phyloP scores from a whole-genome alignment of 2,888 invertebrate genomes.

The Zhengitettix transpicula region DNA sequence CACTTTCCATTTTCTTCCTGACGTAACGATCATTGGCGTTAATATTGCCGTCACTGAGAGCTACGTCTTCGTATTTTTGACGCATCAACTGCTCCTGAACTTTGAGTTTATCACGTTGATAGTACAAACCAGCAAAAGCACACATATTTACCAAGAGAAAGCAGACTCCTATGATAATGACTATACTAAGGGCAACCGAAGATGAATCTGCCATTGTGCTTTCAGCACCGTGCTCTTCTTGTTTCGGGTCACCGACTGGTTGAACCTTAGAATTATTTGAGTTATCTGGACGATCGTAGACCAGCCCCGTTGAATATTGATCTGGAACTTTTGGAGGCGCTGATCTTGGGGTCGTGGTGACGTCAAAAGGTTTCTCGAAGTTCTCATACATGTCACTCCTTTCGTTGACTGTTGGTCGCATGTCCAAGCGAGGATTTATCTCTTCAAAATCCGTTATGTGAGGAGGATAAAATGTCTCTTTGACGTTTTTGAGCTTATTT shows the following conservation, averaged over 20 bases:
- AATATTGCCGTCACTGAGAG: neutral
- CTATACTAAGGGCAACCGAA: slow-evolving; percentile 23
- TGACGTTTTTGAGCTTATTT: slow-evolving; percentile 40
- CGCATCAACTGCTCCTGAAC: slow-evolving; percentile 31
- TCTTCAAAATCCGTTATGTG: too few species aligned
- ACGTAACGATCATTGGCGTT: slow-evolving; percentile 8
- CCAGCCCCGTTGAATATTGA: too few species aligned
- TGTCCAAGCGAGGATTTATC: too few species aligned
- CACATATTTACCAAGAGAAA: slow-evolving; percentile 57
- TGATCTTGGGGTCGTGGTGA: neutral
- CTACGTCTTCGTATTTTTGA: slow-evolving; percentile 21
- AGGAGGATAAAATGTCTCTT: neutral
- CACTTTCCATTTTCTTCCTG: neutral
- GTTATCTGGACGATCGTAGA: too few species aligned
- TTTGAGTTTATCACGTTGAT: slow-evolving; percentile 42
- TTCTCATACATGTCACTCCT: neutral
- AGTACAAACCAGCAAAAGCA: slow-evolving; percentile 49
- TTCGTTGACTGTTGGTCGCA: too few species aligned
- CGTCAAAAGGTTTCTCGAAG: neutral
- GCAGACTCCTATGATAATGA: slow-evolving; percentile 38
- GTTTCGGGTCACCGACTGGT: neutral
- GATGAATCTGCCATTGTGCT: slow-evolving; percentile 19
- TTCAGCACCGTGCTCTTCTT: neutral
- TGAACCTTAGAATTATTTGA: too few species aligned
- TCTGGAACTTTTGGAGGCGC: neutral